A percentile compares a stretch with the other conserved stretches of the same genome.
phyloP scores from a whole-genome alignment of 2,888 invertebrate genomes.

The Philereme vetulata region DNA sequence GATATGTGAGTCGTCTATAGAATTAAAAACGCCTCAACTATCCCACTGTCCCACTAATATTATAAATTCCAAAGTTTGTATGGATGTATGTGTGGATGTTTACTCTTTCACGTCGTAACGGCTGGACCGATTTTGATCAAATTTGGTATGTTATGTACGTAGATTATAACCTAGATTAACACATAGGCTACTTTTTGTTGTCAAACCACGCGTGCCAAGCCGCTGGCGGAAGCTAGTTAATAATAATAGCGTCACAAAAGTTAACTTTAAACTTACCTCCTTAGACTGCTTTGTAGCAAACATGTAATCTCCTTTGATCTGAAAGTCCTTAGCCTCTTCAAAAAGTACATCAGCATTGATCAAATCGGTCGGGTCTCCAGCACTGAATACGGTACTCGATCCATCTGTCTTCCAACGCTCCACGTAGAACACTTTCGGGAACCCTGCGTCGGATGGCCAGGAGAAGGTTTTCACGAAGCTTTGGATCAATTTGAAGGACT shows the following conservation, averaged over 20 bases:
- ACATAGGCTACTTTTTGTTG: too few relatives aligned
- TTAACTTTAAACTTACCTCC: constrained; percentile 73
- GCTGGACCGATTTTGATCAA: too few relatives aligned
- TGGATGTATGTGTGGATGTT: too few relatives aligned
- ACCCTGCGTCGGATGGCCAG: constrained; percentile 85
- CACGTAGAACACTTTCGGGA: constrained; percentile 84
- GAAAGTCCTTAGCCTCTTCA: constrained; percentile 90
- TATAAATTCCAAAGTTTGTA: too few relatives aligned
- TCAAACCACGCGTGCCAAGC: too few relatives aligned
- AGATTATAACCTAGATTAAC: too few relatives aligned
- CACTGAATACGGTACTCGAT: constrained; percentile 89
- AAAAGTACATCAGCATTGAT: constrained; percentile 83
- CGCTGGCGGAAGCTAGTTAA: too few relatives aligned
- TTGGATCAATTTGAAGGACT: constrained; percentile 87
- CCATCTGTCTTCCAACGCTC: constrained; percentile 86
- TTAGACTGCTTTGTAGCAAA: constrained; percentile 89
- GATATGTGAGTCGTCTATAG: too few relatives aligned
- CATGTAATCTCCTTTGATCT: constrained; percentile 92
- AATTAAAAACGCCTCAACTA: too few relatives aligned
- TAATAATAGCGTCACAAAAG: not conserved
- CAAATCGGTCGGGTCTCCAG: constrained; percentile 76
- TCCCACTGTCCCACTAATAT: too few relatives aligned
- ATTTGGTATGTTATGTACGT: too few relatives aligned
- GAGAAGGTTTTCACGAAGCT: constrained; percentile 90
- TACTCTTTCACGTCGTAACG: too few relatives aligned